phyloP scores from a whole-genome alignment of 2,888 invertebrate species.

The Cryptus armator region DNA sequence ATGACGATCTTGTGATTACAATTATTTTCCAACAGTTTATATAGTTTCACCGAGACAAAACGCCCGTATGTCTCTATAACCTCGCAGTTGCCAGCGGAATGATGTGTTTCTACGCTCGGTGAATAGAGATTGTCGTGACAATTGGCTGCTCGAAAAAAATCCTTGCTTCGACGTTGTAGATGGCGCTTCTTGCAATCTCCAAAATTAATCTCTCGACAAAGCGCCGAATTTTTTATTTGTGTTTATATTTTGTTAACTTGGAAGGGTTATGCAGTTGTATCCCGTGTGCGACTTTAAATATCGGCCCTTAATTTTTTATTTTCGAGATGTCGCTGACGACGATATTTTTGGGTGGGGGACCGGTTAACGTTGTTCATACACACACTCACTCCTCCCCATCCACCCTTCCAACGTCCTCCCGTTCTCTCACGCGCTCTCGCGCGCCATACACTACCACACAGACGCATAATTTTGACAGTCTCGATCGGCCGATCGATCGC shows the following conservation, averaged over 20 bases:
- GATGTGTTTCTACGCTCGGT: neutral
- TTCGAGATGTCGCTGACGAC: slow-evolving; percentile 4
- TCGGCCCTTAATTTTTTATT: neutral
- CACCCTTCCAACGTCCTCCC: slow-evolving; percentile 10
- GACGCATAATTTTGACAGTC: slow-evolving; percentile 20
- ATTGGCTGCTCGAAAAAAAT: neutral
- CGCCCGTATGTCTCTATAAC: neutral
- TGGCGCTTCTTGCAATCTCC: neutral
- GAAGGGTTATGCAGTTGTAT: neutral
- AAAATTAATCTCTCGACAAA: neutral
- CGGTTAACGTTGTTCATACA: neutral
- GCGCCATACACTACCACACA: neutral
- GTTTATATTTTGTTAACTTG: neutral
- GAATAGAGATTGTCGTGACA: neutral
- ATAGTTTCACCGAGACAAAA: neutral
- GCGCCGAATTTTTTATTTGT: neutral
- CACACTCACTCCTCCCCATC: neutral
- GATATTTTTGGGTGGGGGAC: neutral
- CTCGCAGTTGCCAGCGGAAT: neutral
- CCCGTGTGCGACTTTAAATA: neutral
- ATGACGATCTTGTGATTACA: slow-evolving; percentile 66
- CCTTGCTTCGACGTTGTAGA: too few relatives aligned
- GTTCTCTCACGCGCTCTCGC: neutral
- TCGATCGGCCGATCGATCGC: slow-evolving; percentile 28
- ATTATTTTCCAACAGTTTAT: neutral